These are phyloP conservation scores for Drosophila pegasa DNA, from an alignment of 2,888 invertebrate species.

Conservation along the genomic window DNA sequence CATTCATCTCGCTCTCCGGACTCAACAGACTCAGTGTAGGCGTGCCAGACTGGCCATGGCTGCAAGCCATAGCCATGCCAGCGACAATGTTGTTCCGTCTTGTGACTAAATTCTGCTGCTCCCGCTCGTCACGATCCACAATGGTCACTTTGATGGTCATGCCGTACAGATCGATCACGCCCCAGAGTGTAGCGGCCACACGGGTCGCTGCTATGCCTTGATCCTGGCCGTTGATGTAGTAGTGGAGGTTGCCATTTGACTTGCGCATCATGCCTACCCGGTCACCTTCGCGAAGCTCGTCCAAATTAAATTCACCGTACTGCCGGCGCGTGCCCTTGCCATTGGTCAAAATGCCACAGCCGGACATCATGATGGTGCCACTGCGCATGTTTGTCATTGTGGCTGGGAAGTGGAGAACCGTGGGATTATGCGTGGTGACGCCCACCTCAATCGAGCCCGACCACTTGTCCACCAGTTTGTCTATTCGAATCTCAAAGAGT, in stretches of 20 bases:
- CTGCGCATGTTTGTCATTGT: constrained; percentile 99
- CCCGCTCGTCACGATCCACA: constrained; percentile 92
- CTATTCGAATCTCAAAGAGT: constrained; percentile 97
- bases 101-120: constrained; percentile 91
- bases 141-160: constrained; percentile 96
- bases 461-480: constrained; percentile 97
- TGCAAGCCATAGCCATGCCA: constrained; percentile 52
- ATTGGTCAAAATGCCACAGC: constrained; percentile 97
- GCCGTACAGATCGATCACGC: constrained; percentile 97
- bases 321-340: constrained; percentile 97
- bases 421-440: constrained; percentile 96
- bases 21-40: constrained; percentile 83
- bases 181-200: constrained; percentile 94
- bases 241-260: constrained; percentile 93
- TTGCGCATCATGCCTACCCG: constrained; percentile 96
- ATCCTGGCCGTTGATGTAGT: constrained; percentile 96
- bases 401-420: constrained; percentile 95
- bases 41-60: constrained; percentile 65
- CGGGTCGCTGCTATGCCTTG: constrained; percentile 95
- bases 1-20: constrained; percentile 83
- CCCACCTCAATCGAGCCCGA: constrained; percentile 91
- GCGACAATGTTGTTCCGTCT: constrained; percentile 87
- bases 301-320: constrained; percentile 96
- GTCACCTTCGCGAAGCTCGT: constrained; percentile 96
- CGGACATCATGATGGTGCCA: constrained; percentile 98